Evolutionary conservation across 2,797 vertebrate species (phyloP), one percentile per base, ranked within the genome.

Genomic region (Amblyopsis hoosieri): DNA sequence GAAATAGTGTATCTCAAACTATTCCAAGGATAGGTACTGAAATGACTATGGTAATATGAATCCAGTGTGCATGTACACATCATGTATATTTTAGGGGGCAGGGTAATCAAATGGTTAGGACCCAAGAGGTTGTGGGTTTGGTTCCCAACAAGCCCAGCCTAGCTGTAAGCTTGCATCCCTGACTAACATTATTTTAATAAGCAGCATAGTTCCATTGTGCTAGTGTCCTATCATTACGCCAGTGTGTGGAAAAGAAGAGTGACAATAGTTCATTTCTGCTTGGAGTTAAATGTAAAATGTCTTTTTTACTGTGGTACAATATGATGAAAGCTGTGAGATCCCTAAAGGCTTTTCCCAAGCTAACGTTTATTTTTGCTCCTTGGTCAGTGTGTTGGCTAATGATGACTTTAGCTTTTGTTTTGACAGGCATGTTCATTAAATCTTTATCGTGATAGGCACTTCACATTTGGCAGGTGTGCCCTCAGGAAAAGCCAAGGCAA

Each of bases 321-420:
- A 13, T 14, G 29, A 69, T 69, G 55, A 69, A 72, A 54, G 57
- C 23, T 17, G 31, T 19, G 3, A 4, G 59, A 50, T 0, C 53
- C 67, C 56, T 8, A 37, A 50, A 37, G 63, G 62, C 3, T 67
- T 67, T 69, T 56, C 66, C 54, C 59, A 53, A 69, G 70, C 55
- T 1, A 0, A 31, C 1, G 1, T 61, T 65, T 51, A 42, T 63
- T 76, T 69, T 54, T 67, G 23, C 47, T 49, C 54, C 55, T 55
- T 37, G 72, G 64, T 67, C 58, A 17, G 69, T 67, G 50, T 15
- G 3, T 33, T 3, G 54, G 64, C 51, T 65, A 49, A 48, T 65
- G 70, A 80, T 54, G 68, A 57, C 72, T 83, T 29, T 48, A 48
- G 52, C 64, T 67, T 19, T 37, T 65, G 74, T 76, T 79, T 76